A percentile compares a stretch with the other conserved stretches of the same genome.
Evolutionary conservation across 2,888 invertebrate genomes (phyloP).

Genomic region (Malacosoma neustria): DNA sequence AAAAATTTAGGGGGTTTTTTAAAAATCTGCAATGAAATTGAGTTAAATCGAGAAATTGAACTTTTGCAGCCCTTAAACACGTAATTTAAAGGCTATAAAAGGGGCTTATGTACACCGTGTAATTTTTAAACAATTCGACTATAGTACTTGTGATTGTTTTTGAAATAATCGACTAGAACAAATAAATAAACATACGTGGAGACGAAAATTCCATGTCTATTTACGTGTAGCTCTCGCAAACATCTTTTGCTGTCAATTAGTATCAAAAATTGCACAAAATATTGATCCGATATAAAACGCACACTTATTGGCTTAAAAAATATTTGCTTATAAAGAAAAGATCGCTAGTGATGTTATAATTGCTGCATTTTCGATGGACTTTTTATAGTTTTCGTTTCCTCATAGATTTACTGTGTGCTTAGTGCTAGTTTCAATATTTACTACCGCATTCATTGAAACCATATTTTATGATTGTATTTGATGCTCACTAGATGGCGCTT

Average conservation of each 20-base stretch:
- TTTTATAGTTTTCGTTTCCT: background rate
- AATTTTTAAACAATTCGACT: background rate
- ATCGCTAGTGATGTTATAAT: constrained; percentile 14
- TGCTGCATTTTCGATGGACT: constrained; percentile 3
- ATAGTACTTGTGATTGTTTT: background rate
- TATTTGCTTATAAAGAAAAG: background rate
- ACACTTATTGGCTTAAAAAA: constrained; percentile 10
- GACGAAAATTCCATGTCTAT: background rate
- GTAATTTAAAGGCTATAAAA: too few relatives aligned
- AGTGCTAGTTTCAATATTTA: too few relatives aligned
- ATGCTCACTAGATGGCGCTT: too few relatives aligned
- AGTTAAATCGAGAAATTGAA: too few relatives aligned
- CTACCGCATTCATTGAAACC: too few relatives aligned
- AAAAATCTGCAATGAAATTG: too few relatives aligned
- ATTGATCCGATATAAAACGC: background rate
- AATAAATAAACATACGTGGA: background rate
- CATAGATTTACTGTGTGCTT: too few relatives aligned
- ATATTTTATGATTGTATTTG: too few relatives aligned
- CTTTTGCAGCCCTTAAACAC: too few relatives aligned
- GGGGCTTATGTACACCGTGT: too few relatives aligned
- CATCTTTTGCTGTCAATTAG: constrained; percentile 5
- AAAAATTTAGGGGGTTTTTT: too few relatives aligned
- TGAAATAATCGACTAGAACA: background rate
- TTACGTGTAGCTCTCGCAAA: background rate
- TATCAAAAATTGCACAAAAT: constrained; percentile 6